Percentiles rank a stretch among this genome's conserved stretches.
Evolutionary conservation across 2,113 vertebrate genomes (phyloP).

Genomic region (Pica pica): DNA sequence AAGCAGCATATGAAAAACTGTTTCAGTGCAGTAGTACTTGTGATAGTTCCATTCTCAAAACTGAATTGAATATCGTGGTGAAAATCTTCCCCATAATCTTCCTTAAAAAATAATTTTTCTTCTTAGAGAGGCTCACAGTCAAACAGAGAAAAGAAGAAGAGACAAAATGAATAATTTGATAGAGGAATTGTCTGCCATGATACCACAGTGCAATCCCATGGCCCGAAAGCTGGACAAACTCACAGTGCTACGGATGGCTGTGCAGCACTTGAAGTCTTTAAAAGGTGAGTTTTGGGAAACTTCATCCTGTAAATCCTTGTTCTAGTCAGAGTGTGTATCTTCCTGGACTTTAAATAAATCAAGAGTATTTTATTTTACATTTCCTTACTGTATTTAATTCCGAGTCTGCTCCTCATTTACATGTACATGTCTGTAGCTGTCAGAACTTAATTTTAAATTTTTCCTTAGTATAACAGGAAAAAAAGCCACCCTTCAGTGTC

Average conservation of each 20-base stretch:
- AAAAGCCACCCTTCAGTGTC: background rate
- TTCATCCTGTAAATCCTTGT: background rate
- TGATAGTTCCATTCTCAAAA: background rate
- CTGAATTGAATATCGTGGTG: background rate
- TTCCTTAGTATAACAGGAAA: background rate
- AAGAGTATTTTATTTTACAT: background rate
- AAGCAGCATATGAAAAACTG: background rate
- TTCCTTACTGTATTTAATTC: background rate
- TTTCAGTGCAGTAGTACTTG: background rate
- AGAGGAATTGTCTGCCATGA: slow-evolving; percentile 89
- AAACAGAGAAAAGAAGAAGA: slow-evolving; percentile 90
- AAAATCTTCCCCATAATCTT: background rate
- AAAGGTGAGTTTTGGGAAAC: slow-evolving; percentile 74
- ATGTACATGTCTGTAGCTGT: background rate
- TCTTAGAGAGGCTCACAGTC: slow-evolving; percentile 90
- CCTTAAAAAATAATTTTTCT: background rate
- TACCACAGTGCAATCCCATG: slow-evolving; percentile 87
- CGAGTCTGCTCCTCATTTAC: background rate
- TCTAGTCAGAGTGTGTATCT: background rate
- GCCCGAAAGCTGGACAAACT: slow-evolving; percentile 91
- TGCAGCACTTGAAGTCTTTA: slow-evolving; percentile 87
- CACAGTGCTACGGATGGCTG: slow-evolving; percentile 89
- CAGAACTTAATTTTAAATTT: background rate
- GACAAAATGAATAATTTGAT: slow-evolving; percentile 95
- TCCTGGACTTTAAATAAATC: background rate